Evolutionary conservation across 2,797 vertebrate genomes (phyloP).

Genomic region (Propithecus perrieri): DNA sequence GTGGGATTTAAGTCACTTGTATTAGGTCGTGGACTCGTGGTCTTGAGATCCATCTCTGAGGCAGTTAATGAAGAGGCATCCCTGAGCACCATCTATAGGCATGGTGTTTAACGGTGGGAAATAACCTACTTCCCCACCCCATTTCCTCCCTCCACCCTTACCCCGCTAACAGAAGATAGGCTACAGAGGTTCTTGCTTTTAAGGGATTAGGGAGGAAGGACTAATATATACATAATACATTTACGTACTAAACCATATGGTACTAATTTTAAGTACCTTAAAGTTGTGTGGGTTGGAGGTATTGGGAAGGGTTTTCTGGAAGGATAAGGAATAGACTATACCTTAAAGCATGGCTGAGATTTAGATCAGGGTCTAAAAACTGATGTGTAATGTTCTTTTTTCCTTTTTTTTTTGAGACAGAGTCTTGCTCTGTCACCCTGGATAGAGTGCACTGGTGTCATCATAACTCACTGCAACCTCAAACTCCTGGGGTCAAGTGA

Average conservation of each 20-base stretch:
- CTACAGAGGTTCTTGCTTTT: neutral
- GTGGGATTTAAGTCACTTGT: slow-evolving; percentile 8
- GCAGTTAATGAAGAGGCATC: slow-evolving; percentile 5
- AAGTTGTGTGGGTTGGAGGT: neutral
- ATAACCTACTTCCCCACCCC: neutral
- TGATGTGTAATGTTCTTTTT: neutral
- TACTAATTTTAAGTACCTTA: neutral
- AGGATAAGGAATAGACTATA: neutral
- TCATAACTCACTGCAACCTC: neutral
- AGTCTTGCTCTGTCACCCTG: neutral
- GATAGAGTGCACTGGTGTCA: neutral
- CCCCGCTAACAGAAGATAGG: neutral
- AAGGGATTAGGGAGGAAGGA: neutral
- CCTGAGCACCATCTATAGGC: neutral
- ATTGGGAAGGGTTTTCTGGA: neutral
- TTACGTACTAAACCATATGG: slow-evolving; percentile 7
- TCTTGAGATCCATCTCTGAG: neutral
- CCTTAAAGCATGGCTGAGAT: slow-evolving; percentile 28
- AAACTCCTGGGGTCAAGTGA: neutral
- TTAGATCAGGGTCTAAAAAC: slow-evolving; percentile 11
- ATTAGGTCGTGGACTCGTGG: neutral
- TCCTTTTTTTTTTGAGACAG: neutral
- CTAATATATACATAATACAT: neutral
- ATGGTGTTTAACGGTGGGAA: neutral
- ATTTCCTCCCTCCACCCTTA: neutral